Evolutionary conservation across 2,888 invertebrate genomes (phyloP), one percentile per base, ranked within the genome.

Genomic region (Teleogryllus oceanicus): DNA sequence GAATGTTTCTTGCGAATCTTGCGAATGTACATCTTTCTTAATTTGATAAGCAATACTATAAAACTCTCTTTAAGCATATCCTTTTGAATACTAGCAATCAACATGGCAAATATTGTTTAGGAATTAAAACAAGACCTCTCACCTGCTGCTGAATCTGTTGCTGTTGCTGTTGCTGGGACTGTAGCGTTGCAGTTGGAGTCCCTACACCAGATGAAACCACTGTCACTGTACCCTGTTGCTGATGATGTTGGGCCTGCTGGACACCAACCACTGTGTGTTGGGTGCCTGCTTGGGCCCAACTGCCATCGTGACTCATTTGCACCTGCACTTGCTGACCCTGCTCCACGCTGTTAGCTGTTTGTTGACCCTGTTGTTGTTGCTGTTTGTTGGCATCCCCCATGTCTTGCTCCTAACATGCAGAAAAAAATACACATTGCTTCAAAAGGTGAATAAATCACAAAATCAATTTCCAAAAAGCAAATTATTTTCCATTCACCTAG

Each of bases 281-380:
- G 13, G 78, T 78, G 4, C 75, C 80, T 16, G 50, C n/a, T 13
- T 78, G 80, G 62, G 37, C n/a, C 21, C 24, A 2, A 11, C 76
- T 62, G 13, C 62, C 76, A 37, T 78, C 79, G 24, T 79, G 79
- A 11, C 77, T 37, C 49, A 81, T 79, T 78, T 79, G 79, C 21
- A 81, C 79, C 77, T 81, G 81, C 84, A 37, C 86, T 84, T 85
- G 85, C 76, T 87, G 86, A 5, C 82, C 49, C 51, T 80, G 80
- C 24, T 75, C 75, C 24, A 78, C 77, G 20, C 50, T 77, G 12
- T 75, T n/a, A 37, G 75, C 74, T 84, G 83, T 84, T 76, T 83
- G 83, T 37, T 82, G 81, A 78, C 82, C 83, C 18, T 86, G 85
- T 78, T 85, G 85, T 80, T 88, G 83, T 11, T 86, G 86, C 82